Evolutionary conservation across 1,140 invertebrate genomes (phyloP).

Genomic region (Parapsyche elsis): DNA sequence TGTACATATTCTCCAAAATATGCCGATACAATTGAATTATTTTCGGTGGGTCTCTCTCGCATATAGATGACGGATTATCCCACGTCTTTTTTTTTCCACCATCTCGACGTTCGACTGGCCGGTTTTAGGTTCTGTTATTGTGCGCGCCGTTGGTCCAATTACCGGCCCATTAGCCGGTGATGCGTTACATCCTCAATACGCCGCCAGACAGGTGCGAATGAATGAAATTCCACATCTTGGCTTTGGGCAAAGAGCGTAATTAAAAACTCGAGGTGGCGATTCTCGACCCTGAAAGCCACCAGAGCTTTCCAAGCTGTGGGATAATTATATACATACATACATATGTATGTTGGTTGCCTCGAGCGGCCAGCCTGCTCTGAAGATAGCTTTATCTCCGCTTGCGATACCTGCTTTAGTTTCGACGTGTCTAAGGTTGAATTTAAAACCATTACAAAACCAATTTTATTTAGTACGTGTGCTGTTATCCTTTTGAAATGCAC

Average conservation of each 20-base stretch:
- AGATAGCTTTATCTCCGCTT: background rate
- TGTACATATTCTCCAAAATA: no score
- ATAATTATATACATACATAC: no score
- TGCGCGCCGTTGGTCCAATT: conserved; percentile 47
- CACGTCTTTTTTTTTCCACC: conserved; percentile 40
- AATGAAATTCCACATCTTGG: conserved; percentile 44
- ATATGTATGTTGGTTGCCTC: background rate
- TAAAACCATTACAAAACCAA: background rate
- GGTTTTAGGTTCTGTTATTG: conserved; percentile 42
- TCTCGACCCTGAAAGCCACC: no score
- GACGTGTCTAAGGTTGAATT: background rate
- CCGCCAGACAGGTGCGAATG: conserved; percentile 50
- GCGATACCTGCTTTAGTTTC: background rate
- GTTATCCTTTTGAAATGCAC: background rate
- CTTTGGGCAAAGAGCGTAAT: conserved; percentile 24
- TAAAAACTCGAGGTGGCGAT: conserved; percentile 22
- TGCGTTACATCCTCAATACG: conserved; percentile 55
- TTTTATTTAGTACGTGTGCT: background rate
- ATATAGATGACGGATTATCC: conserved; percentile 44
- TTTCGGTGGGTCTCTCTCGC: conserved; percentile 10
- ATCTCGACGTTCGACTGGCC: background rate
- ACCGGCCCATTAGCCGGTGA: conserved; percentile 53
- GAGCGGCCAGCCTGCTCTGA: no score
- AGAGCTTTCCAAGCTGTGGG: no score
- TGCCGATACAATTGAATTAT: background rate